Percentiles rank a stretch among this genome's conserved stretches.
Evolutionary conservation across 2,797 vertebrate genomes (phyloP).

Genomic region (Rhinophrynus dorsalis): DNA sequence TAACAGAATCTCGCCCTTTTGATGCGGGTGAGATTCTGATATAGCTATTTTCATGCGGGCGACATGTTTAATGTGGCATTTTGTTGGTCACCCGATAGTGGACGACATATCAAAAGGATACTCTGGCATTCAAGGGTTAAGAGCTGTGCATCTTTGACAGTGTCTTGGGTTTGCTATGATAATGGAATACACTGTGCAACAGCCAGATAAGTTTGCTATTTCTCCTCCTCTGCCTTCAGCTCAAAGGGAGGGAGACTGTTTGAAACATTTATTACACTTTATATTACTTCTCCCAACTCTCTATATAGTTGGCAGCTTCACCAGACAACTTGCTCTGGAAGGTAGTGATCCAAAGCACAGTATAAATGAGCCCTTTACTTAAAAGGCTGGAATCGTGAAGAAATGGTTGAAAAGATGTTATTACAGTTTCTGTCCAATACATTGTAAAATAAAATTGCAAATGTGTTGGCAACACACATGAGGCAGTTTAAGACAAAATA

Average conservation of each 20-base stretch:
- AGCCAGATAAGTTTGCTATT: background rate
- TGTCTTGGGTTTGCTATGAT: background rate
- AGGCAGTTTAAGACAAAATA: background rate
- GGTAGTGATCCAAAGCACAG: constrained; percentile 17
- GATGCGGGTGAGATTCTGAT: no score
- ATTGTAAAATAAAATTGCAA: constrained; percentile 19
- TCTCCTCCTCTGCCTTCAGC: background rate
- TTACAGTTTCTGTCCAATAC: constrained; percentile 15
- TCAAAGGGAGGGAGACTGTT: background rate
- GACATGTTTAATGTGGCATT: no score
- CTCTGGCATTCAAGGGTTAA: no score
- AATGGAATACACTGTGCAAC: background rate
- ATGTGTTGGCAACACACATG: constrained; percentile 7
- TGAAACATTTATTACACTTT: constrained; percentile 12
- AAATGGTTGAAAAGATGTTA: constrained; percentile 15
- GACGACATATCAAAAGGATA: no score
- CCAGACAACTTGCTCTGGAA: constrained; percentile 1
- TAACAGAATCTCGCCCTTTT: no score
- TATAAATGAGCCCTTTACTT: constrained; percentile 30
- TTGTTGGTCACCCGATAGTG: no score
- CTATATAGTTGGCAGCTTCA: constrained; percentile 12
- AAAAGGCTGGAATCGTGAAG: constrained; percentile 21
- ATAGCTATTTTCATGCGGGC: no score
- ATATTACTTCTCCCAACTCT: constrained; percentile 9
- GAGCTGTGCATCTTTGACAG: no score